Base-by-base conservation (phyloP, 2,797 vertebrate species). In the Gymnothorax javanicus region DNA sequence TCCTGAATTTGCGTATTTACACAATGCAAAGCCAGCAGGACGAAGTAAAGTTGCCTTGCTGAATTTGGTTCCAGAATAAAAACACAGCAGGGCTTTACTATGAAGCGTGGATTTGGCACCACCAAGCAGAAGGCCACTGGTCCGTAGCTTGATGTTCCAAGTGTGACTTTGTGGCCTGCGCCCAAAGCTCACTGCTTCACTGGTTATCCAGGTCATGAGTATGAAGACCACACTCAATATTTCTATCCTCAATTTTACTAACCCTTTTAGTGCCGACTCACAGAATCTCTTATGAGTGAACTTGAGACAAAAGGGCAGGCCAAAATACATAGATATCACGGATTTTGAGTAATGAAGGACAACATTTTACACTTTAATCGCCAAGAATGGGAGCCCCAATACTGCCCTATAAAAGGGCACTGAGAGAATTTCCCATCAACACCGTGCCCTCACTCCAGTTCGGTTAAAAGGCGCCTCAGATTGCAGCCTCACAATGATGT, bases 401-500 rank as follows among this genome's bases (percentile, higher is more conserved):
- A 54, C n/a, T 52, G 5, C n/a, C 15, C 50, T 2, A 20, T 8
- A 7, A 1, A 79, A 54, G 20, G 6, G 20, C 7, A 79, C 50
- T 15, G 2, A 6, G 75, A 79, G 23, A 43, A 23, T 79, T 79
- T 54, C 43, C 23, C 33, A 9, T 20, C 75, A 20, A 6, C 62
- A 20, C 62, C 62, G 62, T 0, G 4, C 62, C 20, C 8, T 17
- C 62, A 0, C 23, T 23, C 62, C 62, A 67, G 75, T 43, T 79
- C 54, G 75, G 23, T 79, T 54, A 79, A 54, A 79, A 6, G 50
- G 43, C 50, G 43, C 75, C 75, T 79, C 43, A 8, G 23, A 54
- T 79, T 79, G 75, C 75, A 54, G 52, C 75, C 75, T 52, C 17
- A 79, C 75, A 79, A 54, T 79, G 75, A 79, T 54, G 13, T 79